Evolutionary conservation across 2,797 vertebrate species (phyloP).

Genomic region (Tenualosa ilisha): DNA sequence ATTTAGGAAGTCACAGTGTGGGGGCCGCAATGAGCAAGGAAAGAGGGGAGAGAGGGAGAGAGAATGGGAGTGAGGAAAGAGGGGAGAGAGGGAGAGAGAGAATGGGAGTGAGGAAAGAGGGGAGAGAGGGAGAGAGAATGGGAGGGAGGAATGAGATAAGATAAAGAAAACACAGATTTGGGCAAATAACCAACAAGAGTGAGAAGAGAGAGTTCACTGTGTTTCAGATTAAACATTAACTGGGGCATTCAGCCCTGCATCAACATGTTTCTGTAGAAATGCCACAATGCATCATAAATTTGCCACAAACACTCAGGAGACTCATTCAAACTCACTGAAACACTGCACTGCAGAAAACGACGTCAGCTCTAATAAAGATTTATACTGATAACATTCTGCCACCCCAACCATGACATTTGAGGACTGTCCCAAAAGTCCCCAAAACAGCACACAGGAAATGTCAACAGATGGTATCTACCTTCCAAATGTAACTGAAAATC

Average conservation of each 20-base stretch:
- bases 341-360: not conserved
- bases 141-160: not conserved
- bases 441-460: not conserved
- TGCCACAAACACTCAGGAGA: not conserved
- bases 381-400: not conserved
- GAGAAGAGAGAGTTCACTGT: not conserved
- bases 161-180: too few relatives aligned
- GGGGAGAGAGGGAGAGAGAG: not conserved
- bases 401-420: slow-evolving; percentile 13
- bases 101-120: not conserved
- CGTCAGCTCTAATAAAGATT: not conserved
- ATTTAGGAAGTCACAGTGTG: not conserved
- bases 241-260: not conserved
- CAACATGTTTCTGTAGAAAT: not conserved
- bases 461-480: not conserved
- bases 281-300: not conserved
- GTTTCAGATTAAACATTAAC: not conserved
- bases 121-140: not conserved
- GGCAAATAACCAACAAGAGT: not conserved
- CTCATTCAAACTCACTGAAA: not conserved
- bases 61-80: not conserved
- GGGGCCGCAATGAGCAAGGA: not conserved
- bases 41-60: not conserved
- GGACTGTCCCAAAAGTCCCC: not conserved
- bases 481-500: not conserved